Evolutionary conservation across 2,113 vertebrate genomes (phyloP).

Genomic region (Steatornis caripensis): DNA sequence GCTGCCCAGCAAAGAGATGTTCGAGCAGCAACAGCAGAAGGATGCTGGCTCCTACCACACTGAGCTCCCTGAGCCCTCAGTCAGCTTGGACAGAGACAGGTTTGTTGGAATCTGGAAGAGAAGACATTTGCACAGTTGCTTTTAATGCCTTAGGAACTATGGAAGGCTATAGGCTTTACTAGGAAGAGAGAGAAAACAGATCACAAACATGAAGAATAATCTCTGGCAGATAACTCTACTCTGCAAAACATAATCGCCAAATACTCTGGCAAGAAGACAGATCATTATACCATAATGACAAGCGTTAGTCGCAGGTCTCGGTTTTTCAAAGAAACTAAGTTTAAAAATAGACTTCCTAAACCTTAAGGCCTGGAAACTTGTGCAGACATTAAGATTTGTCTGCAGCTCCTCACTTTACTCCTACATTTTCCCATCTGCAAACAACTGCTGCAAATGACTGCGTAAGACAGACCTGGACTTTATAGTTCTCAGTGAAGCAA

Average conservation of each 20-base stretch:
- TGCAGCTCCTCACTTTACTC: not conserved
- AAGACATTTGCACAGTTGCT: not conserved
- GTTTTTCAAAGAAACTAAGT: conserved; percentile 18
- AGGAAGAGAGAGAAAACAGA: conserved; percentile 40
- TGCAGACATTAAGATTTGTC: conserved; percentile 9
- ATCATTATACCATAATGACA: conserved; percentile 12
- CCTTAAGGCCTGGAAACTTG: not conserved
- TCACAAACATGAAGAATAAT: conserved; percentile 5
- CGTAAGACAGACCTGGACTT: not conserved
- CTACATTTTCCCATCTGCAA: conserved; percentile 21
- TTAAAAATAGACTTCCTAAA: conserved; percentile 53
- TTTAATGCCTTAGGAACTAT: not conserved
- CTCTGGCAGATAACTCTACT: conserved; percentile 14
- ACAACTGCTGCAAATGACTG: not conserved
- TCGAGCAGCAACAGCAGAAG: not conserved
- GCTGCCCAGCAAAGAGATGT: not conserved
- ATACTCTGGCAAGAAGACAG: conserved; percentile 29
- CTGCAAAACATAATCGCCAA: not conserved
- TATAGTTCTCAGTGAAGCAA: not conserved
- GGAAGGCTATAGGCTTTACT: not conserved
- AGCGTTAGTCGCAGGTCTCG: not conserved
- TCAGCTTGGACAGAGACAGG: not conserved
- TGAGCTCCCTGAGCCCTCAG: rapidly evolving
- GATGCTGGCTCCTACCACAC: not conserved
- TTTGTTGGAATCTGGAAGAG: not conserved